A percentile compares a stretch with the other conserved stretches of the same genome.
These are phyloP conservation scores for Halictus quadricinctus DNA, from an alignment of 2,888 invertebrate species.

Conservation along the genomic window DNA sequence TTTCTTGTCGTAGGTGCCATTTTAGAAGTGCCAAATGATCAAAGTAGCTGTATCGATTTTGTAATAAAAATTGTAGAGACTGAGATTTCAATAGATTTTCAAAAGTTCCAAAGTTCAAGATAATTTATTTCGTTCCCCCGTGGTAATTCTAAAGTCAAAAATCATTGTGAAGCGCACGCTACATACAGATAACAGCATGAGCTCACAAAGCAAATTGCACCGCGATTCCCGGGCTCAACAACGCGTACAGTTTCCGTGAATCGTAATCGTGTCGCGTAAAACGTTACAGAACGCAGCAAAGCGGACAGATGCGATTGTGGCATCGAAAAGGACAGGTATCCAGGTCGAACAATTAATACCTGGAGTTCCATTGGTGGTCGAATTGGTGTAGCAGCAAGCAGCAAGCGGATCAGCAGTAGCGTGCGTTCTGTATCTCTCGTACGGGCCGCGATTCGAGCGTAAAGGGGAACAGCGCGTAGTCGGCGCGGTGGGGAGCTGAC, in stretches of 20 bases:
- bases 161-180: neutral
- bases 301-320: neutral
- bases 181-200: neutral
- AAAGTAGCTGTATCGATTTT: neutral
- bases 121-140: no score
- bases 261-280: neutral
- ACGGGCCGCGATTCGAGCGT: slow-evolving; percentile 48
- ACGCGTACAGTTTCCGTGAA: neutral
- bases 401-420: neutral
- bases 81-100: neutral
- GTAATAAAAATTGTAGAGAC: neutral
- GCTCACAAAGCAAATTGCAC: neutral
- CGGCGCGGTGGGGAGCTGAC: slow-evolving; percentile 71
- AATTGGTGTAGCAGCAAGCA: neutral
- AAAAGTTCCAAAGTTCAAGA: no score
- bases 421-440: neutral
- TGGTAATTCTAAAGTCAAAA: neutral
- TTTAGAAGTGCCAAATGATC: neutral
- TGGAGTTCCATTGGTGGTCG: neutral
- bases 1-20: neutral
- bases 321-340: neutral
- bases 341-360: neutral
- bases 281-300: neutral
- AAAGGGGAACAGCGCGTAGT: slow-evolving; percentile 34
- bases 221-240: neutral